Evolutionary conservation across 2,113 vertebrate genomes (phyloP).

Genomic region (Dasyurus viverrinus): DNA sequence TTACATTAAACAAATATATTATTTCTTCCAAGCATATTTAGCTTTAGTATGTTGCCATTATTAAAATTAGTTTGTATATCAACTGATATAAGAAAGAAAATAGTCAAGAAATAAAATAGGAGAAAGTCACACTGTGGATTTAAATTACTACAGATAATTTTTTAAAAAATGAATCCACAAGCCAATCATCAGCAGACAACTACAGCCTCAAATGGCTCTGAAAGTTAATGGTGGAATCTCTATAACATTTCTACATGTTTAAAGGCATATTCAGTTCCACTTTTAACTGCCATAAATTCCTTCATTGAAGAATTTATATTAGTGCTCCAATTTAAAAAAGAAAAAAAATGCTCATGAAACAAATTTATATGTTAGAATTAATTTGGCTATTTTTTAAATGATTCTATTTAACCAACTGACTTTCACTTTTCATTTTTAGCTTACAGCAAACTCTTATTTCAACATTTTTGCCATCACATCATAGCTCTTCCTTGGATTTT

Average conservation of each 20-base stretch:
- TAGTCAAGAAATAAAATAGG: background rate
- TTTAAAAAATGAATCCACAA: conserved; percentile 18
- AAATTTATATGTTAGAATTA: background rate
- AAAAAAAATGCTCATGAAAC: conserved; percentile 19
- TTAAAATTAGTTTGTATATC: conserved; percentile 36
- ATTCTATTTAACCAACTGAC: background rate
- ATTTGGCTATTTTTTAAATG: conserved; percentile 19
- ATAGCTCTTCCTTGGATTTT: background rate
- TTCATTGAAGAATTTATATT: conserved; percentile 10
- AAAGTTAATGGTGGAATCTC: conserved; percentile 14
- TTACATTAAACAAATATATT: conserved; percentile 4
- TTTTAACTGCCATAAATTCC: conserved; percentile 31
- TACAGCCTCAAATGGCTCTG: conserved; percentile 28
- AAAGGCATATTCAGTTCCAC: background rate
- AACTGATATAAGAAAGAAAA: conserved; percentile 21
- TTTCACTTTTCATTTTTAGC: conserved; percentile 17
- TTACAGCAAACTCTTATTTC: background rate
- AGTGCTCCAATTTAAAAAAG: conserved; percentile 10
- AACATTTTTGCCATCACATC: background rate
- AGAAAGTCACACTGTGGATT: conserved; percentile 26
- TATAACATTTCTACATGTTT: background rate
- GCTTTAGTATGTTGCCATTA: conserved; percentile 31
- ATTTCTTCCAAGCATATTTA: conserved; percentile 7
- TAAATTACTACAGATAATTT: conserved; percentile 41
- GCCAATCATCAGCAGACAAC: background rate